Evolutionary conservation across 1,140 invertebrate genomes (phyloP).

Genomic region (Drosophila elegans): DNA sequence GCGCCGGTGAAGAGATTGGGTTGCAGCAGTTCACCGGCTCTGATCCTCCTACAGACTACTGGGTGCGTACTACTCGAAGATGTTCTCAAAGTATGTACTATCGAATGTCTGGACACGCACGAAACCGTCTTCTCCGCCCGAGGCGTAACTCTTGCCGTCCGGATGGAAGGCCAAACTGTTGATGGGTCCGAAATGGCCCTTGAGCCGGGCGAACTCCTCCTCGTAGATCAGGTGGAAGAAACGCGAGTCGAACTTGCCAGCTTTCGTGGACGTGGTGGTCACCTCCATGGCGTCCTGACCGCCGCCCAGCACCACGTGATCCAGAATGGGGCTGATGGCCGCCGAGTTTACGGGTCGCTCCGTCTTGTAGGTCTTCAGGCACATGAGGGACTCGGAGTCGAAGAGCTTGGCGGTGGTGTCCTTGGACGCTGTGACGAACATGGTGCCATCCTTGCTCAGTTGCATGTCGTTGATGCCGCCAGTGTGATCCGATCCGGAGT

Average conservation of each 20-base stretch:
- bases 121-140: conserved; percentile 99
- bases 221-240: conserved; percentile 99
- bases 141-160: conserved; percentile 98
- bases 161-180: conserved; percentile 99
- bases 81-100: conserved; percentile 97
- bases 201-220: conserved; percentile 99
- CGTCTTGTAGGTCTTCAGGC: conserved; percentile 97
- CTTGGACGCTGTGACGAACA: conserved; percentile 98
- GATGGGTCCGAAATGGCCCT: conserved; percentile 99
- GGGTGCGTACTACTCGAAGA: conserved; percentile 92
- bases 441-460: conserved; percentile 95
- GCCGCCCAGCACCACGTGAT: conserved; percentile 98
- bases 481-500: conserved; percentile 92
- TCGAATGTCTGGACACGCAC: conserved; percentile 98
- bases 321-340: conserved; percentile 95
- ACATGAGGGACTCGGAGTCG: conserved; percentile 93
- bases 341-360: conserved; percentile 98
- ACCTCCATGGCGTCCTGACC: conserved; percentile 99
- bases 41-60: conserved; percentile 46
- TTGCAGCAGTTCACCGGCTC: conserved; percentile 16
- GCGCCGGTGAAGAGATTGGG: conserved; percentile 25
- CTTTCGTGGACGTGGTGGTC: conserved; percentile 97
- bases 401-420: conserved; percentile 97
- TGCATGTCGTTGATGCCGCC: conserved; percentile 98
- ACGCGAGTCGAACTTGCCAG: conserved; percentile 99